These are phyloP conservation scores for Eulemur mongoz DNA, from an alignment of 2,797 vertebrate genomes.

Conservation along the genomic window DNA sequence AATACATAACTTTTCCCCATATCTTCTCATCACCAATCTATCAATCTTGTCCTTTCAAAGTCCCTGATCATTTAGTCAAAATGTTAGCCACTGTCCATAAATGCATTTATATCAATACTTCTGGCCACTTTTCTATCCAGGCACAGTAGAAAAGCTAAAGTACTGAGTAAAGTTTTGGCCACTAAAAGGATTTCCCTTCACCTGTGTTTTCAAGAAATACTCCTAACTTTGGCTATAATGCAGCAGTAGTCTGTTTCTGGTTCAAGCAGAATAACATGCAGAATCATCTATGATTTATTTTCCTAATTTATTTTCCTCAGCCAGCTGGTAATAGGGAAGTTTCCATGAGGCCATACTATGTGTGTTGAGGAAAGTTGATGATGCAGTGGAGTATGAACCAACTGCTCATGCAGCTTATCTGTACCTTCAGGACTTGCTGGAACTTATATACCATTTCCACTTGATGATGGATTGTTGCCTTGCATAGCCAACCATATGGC, in stretches of 20 bases:
- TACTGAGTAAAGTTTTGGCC: neutral
- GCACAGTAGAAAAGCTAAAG: neutral
- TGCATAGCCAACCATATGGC: neutral
- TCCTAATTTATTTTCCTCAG: neutral
- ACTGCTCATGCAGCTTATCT: neutral
- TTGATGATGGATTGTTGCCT: neutral
- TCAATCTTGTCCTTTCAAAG: neutral
- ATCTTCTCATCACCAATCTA: neutral
- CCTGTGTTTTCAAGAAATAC: neutral
- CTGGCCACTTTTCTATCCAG: neutral
- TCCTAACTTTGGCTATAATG: neutral
- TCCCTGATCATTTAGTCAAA: neutral
- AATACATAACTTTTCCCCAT: neutral
- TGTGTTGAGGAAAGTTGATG: neutral
- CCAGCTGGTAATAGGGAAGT: neutral
- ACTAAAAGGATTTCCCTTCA: neutral
- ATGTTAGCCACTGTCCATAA: neutral
- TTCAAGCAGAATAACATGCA: neutral
- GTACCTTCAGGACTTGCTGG: neutral
- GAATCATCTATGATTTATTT: neutral
- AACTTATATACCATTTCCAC: neutral
- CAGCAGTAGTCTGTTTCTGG: neutral
- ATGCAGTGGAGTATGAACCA: neutral
- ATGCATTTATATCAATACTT: neutral
- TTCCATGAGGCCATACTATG: neutral